Evolutionary conservation across 2,797 vertebrate species (phyloP).

Genomic region (Margarornis squamiger): DNA sequence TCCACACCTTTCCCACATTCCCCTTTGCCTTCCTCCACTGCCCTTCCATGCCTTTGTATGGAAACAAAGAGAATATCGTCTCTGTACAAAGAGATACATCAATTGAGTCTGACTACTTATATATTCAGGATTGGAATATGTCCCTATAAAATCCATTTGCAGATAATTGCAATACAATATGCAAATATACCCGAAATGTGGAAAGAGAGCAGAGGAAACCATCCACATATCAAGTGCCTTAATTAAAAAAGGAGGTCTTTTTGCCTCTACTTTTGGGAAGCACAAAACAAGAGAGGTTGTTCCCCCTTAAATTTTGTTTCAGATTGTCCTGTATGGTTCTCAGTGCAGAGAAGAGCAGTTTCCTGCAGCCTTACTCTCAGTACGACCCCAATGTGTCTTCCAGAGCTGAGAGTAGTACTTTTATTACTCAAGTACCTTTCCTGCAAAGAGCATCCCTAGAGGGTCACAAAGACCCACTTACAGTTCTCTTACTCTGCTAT

Average conservation of each 20-base stretch:
- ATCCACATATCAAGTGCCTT: background rate
- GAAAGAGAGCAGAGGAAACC: background rate
- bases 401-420: background rate
- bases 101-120: background rate
- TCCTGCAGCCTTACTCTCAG: background rate
- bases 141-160: background rate
- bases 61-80: background rate
- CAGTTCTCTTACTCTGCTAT: background rate
- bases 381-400: rapidly evolving
- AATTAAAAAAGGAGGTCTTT: background rate
- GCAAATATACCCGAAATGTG: background rate
- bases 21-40: background rate
- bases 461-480: background rate
- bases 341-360: background rate
- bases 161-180: background rate
- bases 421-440: background rate
- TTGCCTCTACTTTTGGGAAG: background rate
- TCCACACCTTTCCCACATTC: background rate
- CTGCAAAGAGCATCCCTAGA: background rate
- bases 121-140: background rate
- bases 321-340: background rate
- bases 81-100: background rate
- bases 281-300: background rate
- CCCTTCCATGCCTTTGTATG: background rate
- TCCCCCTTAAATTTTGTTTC: background rate